phyloP scores from a whole-genome alignment of 2,113 vertebrate genomes.

The Tyto alba region DNA sequence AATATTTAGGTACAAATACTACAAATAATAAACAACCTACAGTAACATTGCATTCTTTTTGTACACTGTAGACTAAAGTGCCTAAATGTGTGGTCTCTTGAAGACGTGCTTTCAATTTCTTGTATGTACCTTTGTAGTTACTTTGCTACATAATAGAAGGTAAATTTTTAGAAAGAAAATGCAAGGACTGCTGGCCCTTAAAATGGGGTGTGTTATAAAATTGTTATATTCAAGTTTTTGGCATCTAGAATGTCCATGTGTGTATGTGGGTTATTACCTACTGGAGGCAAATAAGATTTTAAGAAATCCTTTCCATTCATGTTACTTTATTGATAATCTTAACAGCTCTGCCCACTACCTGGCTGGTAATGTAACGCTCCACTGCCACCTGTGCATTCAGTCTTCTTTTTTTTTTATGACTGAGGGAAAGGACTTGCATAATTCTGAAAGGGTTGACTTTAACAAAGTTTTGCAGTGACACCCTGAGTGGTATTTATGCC shows the following conservation, averaged over 20 bases:
- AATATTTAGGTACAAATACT: neutral
- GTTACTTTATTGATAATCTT: neutral
- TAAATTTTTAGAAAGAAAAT: neutral
- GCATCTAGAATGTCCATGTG: neutral
- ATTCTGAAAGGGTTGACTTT: neutral
- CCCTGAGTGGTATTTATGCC: neutral
- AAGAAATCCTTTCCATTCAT: neutral
- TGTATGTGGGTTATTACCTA: neutral
- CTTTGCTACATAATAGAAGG: neutral
- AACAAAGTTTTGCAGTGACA: neutral
- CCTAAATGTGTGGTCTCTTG: neutral
- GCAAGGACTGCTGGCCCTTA: neutral
- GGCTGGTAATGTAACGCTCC: neutral
- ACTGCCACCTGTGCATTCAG: neutral
- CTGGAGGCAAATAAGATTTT: neutral
- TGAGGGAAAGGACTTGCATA: neutral
- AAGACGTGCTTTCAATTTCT: neutral
- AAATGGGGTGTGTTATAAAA: neutral
- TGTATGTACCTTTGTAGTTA: neutral
- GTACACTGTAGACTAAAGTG: slow-evolving; percentile 6
- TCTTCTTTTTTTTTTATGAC: neutral
- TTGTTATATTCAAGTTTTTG: neutral
- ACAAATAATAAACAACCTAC: neutral
- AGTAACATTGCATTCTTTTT: neutral
- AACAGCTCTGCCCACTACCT: neutral